Percentiles rank a stretch among this genome's conserved stretches.
Evolutionary conservation across 2,888 invertebrate species (phyloP).

Genomic region (Meta bourneti): DNA sequence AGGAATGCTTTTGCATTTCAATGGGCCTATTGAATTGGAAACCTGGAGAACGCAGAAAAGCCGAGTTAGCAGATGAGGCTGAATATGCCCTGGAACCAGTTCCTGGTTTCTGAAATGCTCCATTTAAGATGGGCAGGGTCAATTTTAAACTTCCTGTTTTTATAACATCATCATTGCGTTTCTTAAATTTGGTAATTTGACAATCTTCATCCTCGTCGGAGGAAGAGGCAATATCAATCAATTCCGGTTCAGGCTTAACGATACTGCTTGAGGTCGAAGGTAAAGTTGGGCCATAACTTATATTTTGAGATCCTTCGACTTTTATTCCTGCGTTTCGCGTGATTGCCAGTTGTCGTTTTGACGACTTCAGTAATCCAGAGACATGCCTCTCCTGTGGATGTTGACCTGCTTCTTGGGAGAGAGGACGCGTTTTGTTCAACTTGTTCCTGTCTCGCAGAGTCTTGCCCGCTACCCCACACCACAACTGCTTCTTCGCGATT

Average conservation of each 20-base stretch:
- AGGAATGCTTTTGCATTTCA: no score
- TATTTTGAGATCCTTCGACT: no score
- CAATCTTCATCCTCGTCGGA: slow-evolving; percentile 15
- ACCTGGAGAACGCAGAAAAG: no score
- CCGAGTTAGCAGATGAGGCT: no score
- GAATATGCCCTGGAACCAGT: no score
- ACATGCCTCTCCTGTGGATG: not conserved
- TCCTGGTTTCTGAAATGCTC: no score
- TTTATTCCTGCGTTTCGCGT: not conserved
- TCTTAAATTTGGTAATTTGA: not conserved
- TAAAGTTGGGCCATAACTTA: no score
- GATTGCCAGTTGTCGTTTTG: not conserved
- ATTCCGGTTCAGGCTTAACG: not conserved
- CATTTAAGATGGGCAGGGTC: no score
- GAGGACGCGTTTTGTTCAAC: slow-evolving; percentile 33
- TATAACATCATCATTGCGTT: no score
- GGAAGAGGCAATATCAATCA: slow-evolving; percentile 41
- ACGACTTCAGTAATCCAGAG: not conserved
- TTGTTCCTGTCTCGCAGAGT: slow-evolving; percentile 57
- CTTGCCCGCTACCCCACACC: slow-evolving; percentile 6
- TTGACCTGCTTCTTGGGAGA: not conserved
- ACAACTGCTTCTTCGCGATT: not conserved
- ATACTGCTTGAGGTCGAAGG: no score
- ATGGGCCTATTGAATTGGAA: no score
- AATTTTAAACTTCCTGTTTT: no score